Evolutionary conservation across 2,888 invertebrate genomes (phyloP).

Genomic region (Heteropelma amictum): DNA sequence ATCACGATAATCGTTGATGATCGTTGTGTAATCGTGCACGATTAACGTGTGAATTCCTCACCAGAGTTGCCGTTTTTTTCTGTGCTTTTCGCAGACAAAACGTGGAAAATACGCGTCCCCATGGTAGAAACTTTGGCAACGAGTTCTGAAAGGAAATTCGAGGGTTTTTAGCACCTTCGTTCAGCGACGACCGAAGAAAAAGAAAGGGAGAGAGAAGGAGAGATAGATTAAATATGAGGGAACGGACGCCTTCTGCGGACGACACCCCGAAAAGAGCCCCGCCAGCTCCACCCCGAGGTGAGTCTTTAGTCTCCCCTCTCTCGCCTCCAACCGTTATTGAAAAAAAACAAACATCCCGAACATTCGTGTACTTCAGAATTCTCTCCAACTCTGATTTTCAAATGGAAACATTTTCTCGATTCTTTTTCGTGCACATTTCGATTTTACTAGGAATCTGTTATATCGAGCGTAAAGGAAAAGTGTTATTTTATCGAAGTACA

Average conservation of each 20-base stretch:
- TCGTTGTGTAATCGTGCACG: neutral
- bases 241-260: constrained; percentile 76
- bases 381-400: too few species aligned
- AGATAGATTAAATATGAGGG: constrained; percentile 73
- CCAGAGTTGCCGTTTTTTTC: constrained; percentile 37
- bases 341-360: neutral
- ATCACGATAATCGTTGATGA: neutral
- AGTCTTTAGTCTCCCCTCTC: constrained; percentile 59
- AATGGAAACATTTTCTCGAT: too few species aligned
- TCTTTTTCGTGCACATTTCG: too few species aligned
- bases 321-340: neutral
- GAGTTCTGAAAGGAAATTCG: constrained; percentile 58
- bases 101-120: constrained; percentile 62
- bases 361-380: too few species aligned
- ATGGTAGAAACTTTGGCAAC: constrained; percentile 69
- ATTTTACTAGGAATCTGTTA: too few species aligned
- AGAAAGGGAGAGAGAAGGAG: neutral
- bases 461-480: too few species aligned
- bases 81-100: constrained; percentile 67
- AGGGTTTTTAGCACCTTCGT: constrained; percentile 23
- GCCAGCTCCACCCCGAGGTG: constrained; percentile 75
- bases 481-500: too few species aligned
- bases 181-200: neutral
- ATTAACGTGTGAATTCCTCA: constrained; percentile 38
- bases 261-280: constrained; percentile 77